A percentile compares a stretch with the other conserved stretches of the same genome.
These are phyloP conservation scores for Cynocephalus volans DNA, from an alignment of 2,113 vertebrate genomes.

Conservation along the genomic window DNA sequence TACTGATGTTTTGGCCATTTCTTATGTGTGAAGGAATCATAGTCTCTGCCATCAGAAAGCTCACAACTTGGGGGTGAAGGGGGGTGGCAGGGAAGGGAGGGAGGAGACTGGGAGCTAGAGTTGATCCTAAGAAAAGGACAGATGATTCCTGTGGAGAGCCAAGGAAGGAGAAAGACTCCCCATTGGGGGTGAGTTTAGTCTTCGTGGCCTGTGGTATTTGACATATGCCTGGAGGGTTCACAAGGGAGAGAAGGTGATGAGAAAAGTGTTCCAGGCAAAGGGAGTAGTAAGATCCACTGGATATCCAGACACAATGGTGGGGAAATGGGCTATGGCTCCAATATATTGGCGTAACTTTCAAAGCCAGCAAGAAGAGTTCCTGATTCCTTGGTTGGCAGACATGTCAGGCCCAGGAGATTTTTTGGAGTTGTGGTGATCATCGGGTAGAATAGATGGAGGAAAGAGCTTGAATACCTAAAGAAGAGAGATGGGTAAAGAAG, in stretches of 20 bases:
- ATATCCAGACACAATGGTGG: not conserved
- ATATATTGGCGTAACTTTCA: not conserved
- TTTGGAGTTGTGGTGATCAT: not conserved
- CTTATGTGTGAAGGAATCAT: not conserved
- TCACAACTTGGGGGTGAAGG: not conserved
- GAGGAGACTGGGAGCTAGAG: too few species aligned
- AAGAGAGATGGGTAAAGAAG: not conserved
- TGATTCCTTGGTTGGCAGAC: not conserved
- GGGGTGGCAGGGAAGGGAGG: accelerated
- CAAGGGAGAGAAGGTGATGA: not conserved
- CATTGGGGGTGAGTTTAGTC: too few species aligned
- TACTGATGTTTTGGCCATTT: not conserved
- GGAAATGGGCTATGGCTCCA: too few species aligned
- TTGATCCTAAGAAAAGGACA: not conserved
- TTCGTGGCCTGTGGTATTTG: not conserved
- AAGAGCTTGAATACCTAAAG: not conserved
- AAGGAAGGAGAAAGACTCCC: not conserved
- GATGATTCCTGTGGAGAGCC: not conserved
- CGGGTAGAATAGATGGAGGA: not conserved
- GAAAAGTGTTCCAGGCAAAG: not conserved
- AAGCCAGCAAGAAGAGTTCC: not conserved
- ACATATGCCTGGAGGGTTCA: not conserved
- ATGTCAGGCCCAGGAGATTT: not conserved
- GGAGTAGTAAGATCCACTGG: not conserved
- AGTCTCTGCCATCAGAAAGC: not conserved